Conservation (phyloP, 2,888 invertebrate genomes). For the Oasisia sp. region DNA sequence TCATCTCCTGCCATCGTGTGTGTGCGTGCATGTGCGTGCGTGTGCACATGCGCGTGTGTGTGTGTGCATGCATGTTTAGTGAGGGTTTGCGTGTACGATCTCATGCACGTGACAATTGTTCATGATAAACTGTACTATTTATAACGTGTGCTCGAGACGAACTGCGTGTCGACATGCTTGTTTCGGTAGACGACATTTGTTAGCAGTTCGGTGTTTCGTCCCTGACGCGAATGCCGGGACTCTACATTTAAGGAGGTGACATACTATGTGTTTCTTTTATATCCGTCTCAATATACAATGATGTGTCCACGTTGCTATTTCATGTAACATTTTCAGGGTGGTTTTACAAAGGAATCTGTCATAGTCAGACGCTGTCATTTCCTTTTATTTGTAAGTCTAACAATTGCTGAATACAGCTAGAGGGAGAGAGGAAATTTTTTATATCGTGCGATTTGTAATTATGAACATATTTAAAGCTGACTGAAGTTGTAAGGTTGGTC, state of each 20-base stretch:
- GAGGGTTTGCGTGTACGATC: neutral
- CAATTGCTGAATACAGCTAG: neutral
- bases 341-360: neutral
- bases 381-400: neutral
- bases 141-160: neutral
- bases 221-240: neutral
- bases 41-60: constrained; percentile 23
- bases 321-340: neutral
- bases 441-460: neutral
- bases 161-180: neutral
- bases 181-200: neutral
- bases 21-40: neutral
- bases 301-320: neutral
- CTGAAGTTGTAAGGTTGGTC: neutral
- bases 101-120: constrained; percentile 18
- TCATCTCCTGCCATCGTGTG: constrained; percentile 4
- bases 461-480: neutral
- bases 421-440: neutral
- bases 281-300: neutral
- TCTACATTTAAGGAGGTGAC: neutral
- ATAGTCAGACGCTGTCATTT: neutral
- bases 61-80: neutral
- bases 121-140: neutral
- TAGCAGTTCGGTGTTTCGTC: neutral
- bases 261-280: neutral